Evolutionary conservation across 53 echinoderm and acorn worm species (phyloP).

Genomic region (Antedon mediterranea): DNA sequence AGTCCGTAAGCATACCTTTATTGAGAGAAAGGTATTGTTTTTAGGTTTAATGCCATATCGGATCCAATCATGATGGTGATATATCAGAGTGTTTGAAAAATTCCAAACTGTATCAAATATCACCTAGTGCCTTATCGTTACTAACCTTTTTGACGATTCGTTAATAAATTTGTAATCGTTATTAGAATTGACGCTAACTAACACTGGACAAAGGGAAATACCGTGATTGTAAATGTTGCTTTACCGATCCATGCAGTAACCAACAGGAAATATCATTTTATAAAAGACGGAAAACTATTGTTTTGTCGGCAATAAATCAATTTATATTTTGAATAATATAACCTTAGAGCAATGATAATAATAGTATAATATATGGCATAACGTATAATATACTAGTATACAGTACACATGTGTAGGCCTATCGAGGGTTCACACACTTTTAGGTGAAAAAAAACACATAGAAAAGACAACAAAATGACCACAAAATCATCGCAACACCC

Average conservation of each 20-base stretch:
- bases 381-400: no score
- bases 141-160: background rate
- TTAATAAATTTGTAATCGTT: conserved; percentile 1
- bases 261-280: background rate
- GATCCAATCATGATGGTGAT: background rate
- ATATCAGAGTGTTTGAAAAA: background rate
- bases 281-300: background rate
- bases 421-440: no score
- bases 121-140: background rate
- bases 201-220: background rate
- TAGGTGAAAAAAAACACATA: no score
- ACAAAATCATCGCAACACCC: no score
- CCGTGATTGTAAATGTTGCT: background rate
- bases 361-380: no score
- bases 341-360: no score
- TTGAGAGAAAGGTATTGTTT: background rate
- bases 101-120: background rate
- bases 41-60: background rate
- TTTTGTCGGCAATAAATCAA: background rate
- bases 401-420: no score
- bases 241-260: no score
- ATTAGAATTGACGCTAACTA: background rate
- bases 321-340: no score
- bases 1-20: background rate
- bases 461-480: no score